Evolutionary conservation across 2,797 vertebrate species (phyloP), one percentile per base, ranked within the genome.

Genomic region (Poecilia velifera): DNA sequence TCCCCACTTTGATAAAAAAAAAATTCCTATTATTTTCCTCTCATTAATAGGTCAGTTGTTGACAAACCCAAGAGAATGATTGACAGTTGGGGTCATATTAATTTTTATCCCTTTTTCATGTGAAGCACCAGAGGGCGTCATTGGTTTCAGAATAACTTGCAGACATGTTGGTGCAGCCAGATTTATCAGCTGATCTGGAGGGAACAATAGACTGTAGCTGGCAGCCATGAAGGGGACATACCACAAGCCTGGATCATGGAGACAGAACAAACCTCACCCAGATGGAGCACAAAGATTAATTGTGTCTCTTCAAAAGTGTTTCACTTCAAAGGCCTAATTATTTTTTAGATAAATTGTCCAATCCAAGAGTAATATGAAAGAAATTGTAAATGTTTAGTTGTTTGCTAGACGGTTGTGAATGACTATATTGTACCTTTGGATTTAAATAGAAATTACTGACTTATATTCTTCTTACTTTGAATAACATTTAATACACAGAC

Each of bases 51-150:
- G 6, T 51, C 6, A 51, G 6, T 51, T 49, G 47, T 6, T 6
- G 18, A 49, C 47, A 20, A 49, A 20, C 18, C 16, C 47, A 20
- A 6, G 2, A 49, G 1, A 49, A 49, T 18, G 47, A 49, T 49
- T 49, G 46, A 47, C 46, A 47, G 46, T 16, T 18, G 16, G 14
- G 47, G 47, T 18, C 16, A 20, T 20, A 36, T 18, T 36, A 0
- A 18, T 64, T 36, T 7, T 64, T 18, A 36, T 13, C 3, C 55
- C 9, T 57, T 31, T 13, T n/a, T 16, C 0, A 10, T 70, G 36
- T 43, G 18, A 46, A 46, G 28, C 80, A 68, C 71, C 36, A 73
- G 75, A 36, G 31, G 71, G 57, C 22, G 51, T 47, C 47, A 43
- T 49, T 66, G 57, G 59, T 53, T 81, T 64, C 36, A 12, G 13